Evolutionary conservation across 2,888 invertebrate species (phyloP).

Genomic region (Caenorhabditis doughertyi): DNA sequence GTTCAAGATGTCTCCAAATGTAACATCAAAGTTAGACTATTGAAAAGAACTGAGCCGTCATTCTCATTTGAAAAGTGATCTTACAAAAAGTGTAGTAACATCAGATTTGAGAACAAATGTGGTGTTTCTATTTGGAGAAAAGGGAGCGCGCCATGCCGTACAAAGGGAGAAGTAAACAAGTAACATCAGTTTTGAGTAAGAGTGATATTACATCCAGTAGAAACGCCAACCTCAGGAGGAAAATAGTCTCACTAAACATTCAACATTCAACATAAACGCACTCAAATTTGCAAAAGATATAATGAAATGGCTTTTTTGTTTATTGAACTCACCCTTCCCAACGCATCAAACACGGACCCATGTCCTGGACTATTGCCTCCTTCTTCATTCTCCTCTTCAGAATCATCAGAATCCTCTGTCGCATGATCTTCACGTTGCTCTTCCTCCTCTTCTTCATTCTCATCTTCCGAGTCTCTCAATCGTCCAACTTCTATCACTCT

Average conservation of each 20-base stretch:
- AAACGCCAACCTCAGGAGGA: no score
- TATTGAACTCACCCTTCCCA: slow-evolving; percentile 25
- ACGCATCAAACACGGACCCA: slow-evolving; percentile 42
- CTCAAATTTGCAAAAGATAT: no score
- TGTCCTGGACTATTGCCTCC: neutral
- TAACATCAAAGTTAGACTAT: neutral
- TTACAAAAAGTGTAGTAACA: no score
- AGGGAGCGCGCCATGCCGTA: no score
- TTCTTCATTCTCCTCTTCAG: slow-evolving; percentile 22
- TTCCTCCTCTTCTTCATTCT: slow-evolving; percentile 90
- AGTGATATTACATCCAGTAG: no score
- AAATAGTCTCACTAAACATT: no score
- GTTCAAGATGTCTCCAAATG: neutral
- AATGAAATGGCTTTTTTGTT: neutral
- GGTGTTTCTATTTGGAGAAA: neutral
- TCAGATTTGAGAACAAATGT: neutral
- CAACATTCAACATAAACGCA: no score
- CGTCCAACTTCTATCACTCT: slow-evolving; percentile 86
- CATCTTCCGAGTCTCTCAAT: slow-evolving; percentile 85
- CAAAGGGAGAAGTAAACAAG: no score
- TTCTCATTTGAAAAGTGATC: no score
- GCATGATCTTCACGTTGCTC: slow-evolving; percentile 84
- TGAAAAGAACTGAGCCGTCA: no score
- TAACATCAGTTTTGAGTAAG: no score
- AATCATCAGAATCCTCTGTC: neutral